Evolutionary conservation across 1,140 invertebrate species (phyloP).

Genomic region (Drosophila obscura): DNA sequence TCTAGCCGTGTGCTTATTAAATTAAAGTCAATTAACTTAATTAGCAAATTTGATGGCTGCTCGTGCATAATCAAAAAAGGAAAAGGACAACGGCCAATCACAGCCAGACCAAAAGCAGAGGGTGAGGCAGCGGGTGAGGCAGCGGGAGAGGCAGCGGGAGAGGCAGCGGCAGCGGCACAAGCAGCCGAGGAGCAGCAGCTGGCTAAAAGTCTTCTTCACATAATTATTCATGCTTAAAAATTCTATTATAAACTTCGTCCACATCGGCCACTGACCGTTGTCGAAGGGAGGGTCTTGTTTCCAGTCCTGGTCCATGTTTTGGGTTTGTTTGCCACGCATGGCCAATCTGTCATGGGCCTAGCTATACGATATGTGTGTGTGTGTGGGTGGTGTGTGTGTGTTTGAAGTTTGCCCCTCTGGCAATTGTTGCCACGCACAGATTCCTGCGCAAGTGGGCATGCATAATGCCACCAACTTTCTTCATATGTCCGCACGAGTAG

Average conservation of each 20-base stretch:
- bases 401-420: constrained; percentile 30
- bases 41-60: constrained; percentile 62
- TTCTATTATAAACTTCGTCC: constrained; percentile 73
- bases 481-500: constrained; percentile 49
- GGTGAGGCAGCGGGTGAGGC: too few relatives aligned
- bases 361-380: background rate
- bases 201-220: constrained; percentile 51
- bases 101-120: constrained; percentile 3
- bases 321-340: constrained; percentile 51
- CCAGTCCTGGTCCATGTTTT: constrained; percentile 13
- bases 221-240: constrained; percentile 78
- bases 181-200: constrained; percentile 11
- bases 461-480: constrained; percentile 41
- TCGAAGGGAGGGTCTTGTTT: background rate
- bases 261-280: constrained; percentile 27
- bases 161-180: background rate
- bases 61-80: constrained; percentile 59
- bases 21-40: constrained; percentile 73
- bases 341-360: constrained; percentile 41
- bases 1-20: constrained; percentile 53
- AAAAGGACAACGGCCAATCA: constrained; percentile 40
- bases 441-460: constrained; percentile 68
- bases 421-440: constrained; percentile 64
- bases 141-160: background rate
- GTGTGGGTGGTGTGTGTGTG: constrained; percentile 16